Evolutionary conservation across 2,888 invertebrate genomes (phyloP).

Genomic region (Seira musarum): DNA sequence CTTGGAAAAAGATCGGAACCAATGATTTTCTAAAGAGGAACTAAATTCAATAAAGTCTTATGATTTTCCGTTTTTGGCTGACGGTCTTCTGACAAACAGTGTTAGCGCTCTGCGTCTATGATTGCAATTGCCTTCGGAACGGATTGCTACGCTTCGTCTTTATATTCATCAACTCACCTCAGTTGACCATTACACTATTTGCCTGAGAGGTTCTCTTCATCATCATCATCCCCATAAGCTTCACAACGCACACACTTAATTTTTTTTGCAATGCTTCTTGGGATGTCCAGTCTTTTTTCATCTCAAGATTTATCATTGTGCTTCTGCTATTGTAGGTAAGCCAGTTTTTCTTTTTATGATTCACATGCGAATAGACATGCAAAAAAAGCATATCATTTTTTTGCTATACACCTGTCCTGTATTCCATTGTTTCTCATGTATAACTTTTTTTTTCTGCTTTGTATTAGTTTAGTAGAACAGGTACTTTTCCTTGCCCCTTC

Average conservation of each 20-base stretch:
- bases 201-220: not conserved
- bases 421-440: too few relatives aligned
- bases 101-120: conserved; percentile 18
- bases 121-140: conserved; percentile 31
- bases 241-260: not conserved
- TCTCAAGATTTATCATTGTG: not conserved
- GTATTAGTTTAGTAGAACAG: not conserved
- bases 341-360: not conserved
- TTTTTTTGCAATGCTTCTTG: not conserved
- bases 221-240: not conserved
- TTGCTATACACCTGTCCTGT: not conserved
- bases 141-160: conserved; percentile 25
- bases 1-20: too few relatives aligned
- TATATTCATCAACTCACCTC: conserved; percentile 34
- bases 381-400: not conserved
- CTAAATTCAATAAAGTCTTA: too few relatives aligned
- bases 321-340: conserved; percentile 1
- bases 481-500: conserved; percentile 20
- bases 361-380: conserved; percentile 1
- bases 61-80: too few relatives aligned
- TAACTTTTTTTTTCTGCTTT: too few relatives aligned
- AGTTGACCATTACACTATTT: not conserved
- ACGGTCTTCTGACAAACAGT: not conserved
- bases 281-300: conserved; percentile 29
- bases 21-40: too few relatives aligned